phyloP scores from a whole-genome alignment of 2,797 vertebrate species.

The Sebastes wilsoni region DNA sequence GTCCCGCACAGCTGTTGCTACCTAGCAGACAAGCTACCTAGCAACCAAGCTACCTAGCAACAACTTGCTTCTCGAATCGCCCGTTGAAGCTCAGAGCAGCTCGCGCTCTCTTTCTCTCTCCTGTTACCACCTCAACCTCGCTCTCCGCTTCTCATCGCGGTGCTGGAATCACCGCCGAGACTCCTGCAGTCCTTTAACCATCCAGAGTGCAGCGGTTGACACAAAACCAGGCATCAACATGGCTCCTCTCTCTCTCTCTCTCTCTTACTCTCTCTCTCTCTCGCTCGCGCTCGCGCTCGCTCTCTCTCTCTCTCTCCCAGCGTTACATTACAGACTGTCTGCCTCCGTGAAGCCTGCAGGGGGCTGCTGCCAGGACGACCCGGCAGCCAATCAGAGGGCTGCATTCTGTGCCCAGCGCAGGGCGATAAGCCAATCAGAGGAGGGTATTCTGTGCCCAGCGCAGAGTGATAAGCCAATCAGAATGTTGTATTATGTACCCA shows the following conservation, averaged over 20 bases:
- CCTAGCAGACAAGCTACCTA: conserved; percentile 70
- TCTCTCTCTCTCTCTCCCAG: not conserved
- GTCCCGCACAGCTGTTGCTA: conserved; percentile 77
- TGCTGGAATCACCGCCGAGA: conserved; percentile 53
- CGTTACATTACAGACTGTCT: conserved; percentile 46
- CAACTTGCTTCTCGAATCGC: conserved; percentile 46
- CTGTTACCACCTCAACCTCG: not conserved
- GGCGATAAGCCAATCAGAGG: conserved; percentile 69
- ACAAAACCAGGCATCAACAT: conserved; percentile 77
- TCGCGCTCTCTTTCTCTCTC: conserved; percentile 1
- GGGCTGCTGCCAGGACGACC: conserved; percentile 49
- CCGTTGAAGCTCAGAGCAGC: conserved; percentile 40
- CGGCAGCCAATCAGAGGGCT: conserved; percentile 71
- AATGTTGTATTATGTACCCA: accelerated
- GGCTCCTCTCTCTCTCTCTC: conserved; percentile 55
- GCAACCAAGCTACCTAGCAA: conserved; percentile 61
- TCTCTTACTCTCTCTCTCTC: accelerated
- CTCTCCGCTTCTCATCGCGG: conserved; percentile 72
- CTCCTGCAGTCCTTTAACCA: conserved; percentile 48
- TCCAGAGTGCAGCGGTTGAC: conserved; percentile 60
- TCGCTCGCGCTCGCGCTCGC: accelerated
- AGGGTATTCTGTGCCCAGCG: conserved; percentile 31
- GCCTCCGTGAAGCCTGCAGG: conserved; percentile 54
- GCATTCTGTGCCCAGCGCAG: conserved; percentile 39
- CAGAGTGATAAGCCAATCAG: conserved; percentile 31